Evolutionary conservation across 2,888 invertebrate species (phyloP).

Genomic region (Oscheius sp.): DNA sequence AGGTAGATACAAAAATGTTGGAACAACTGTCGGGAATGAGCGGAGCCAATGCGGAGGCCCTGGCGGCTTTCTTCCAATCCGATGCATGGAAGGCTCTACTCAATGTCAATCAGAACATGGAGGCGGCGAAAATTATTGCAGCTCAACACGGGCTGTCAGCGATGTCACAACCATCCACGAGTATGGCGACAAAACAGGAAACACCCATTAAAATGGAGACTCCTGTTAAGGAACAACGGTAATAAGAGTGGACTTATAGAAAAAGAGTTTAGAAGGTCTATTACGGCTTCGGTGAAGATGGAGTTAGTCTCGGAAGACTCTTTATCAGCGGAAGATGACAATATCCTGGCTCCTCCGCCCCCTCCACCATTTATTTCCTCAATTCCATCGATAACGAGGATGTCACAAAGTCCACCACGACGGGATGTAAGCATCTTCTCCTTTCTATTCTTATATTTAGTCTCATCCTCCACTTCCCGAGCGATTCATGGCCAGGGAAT

Average conservation of each 20-base stretch:
- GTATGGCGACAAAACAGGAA: background rate
- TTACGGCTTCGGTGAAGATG: slow-evolving; percentile 42
- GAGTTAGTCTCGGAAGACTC: slow-evolving; percentile 47
- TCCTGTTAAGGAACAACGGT: background rate
- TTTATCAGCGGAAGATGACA: slow-evolving; percentile 12
- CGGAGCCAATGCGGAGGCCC: slow-evolving; percentile 42
- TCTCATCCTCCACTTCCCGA: slow-evolving; percentile 4
- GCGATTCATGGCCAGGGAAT: background rate
- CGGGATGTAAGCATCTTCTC: background rate
- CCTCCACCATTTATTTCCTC: slow-evolving; percentile 3
- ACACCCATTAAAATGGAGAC: background rate
- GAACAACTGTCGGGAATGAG: slow-evolving; percentile 35
- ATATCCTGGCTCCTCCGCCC: slow-evolving; percentile 8
- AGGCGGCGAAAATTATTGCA: no score
- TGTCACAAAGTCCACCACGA: background rate
- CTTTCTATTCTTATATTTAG: background rate
- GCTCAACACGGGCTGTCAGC: background rate
- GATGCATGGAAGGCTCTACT: background rate
- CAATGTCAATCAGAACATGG: background rate
- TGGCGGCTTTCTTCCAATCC: slow-evolving; percentile 27
- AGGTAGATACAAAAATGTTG: background rate
- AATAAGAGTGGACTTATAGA: background rate
- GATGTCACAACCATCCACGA: background rate
- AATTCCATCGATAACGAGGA: background rate
- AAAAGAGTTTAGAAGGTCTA: slow-evolving; percentile 5